Percentiles rank a stretch among this genome's conserved stretches.
Conservation (phyloP, 2,113 vertebrate genomes). For the Macrotus californicus region DNA sequence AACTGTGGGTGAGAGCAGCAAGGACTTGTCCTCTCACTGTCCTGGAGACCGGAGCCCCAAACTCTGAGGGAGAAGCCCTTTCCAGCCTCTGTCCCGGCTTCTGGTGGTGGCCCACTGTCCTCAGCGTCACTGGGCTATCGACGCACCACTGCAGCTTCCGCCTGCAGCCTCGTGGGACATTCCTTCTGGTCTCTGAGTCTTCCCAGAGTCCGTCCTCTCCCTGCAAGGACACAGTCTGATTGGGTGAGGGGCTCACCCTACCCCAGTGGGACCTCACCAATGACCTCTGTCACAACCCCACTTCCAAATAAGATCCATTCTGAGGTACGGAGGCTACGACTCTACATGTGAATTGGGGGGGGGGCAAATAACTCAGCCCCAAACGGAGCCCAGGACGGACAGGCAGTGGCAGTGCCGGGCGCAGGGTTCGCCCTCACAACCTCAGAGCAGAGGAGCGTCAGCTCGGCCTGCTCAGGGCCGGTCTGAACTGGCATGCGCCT, state of each 20-base stretch:
- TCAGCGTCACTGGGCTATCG: accelerated
- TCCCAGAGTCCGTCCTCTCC: too few relatives aligned
- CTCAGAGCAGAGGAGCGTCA: neutral
- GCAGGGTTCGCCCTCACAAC: accelerated
- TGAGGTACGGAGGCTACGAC: neutral
- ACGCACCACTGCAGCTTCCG: accelerated
- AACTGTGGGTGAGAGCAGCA: accelerated
- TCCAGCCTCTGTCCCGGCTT: neutral
- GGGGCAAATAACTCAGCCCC: neutral
- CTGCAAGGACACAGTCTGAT: neutral
- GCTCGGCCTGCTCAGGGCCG: accelerated
- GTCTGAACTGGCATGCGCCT: accelerated
- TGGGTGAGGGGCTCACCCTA: neutral
- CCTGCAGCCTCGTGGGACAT: accelerated
- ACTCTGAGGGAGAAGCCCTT: neutral
- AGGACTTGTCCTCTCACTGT: accelerated
- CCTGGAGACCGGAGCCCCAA: accelerated
- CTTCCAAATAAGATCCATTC: neutral
- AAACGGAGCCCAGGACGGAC: too few relatives aligned
- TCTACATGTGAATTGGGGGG: neutral
- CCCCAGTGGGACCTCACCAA: accelerated
- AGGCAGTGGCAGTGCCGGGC: too few relatives aligned
- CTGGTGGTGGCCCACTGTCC: accelerated
- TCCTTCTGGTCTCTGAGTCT: neutral
- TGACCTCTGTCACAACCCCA: accelerated